Evolutionary conservation across 2,797 vertebrate species (phyloP).

Genomic region (Hydrophis major): DNA sequence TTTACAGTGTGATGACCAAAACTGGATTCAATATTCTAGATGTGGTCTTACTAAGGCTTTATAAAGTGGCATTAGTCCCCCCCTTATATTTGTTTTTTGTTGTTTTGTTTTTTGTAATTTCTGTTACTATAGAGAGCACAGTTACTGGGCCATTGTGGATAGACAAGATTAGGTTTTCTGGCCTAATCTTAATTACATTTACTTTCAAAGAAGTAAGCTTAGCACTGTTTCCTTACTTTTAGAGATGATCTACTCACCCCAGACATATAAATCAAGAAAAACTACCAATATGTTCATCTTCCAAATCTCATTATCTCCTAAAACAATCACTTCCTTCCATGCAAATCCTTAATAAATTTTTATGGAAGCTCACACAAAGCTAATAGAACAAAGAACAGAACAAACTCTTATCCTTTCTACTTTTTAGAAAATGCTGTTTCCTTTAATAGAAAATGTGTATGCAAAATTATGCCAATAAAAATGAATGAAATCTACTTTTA

Average conservation of each 20-base stretch:
- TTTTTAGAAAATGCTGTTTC: background rate
- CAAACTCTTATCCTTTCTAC: conserved; percentile 13
- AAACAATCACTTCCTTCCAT: background rate
- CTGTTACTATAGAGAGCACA: background rate
- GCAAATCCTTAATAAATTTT: background rate
- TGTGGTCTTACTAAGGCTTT: no score
- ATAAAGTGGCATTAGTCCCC: no score
- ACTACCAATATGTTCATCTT: background rate
- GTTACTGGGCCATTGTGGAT: background rate
- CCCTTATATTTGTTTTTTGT: background rate
- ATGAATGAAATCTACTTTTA: conserved; percentile 18
- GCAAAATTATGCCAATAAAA: conserved; percentile 8
- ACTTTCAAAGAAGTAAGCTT: background rate
- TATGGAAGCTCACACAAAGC: background rate
- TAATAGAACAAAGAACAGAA: background rate
- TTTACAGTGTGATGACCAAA: no score
- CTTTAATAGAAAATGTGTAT: conserved; percentile 23
- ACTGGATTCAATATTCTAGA: no score
- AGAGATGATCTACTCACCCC: background rate
- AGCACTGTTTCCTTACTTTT: background rate
- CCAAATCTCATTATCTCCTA: background rate
- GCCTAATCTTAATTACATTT: background rate
- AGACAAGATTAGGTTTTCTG: background rate
- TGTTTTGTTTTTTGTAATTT: background rate
- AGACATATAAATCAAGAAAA: background rate